phyloP scores from a whole-genome alignment of 2,113 vertebrate species.

The Acanthisitta chloris region DNA sequence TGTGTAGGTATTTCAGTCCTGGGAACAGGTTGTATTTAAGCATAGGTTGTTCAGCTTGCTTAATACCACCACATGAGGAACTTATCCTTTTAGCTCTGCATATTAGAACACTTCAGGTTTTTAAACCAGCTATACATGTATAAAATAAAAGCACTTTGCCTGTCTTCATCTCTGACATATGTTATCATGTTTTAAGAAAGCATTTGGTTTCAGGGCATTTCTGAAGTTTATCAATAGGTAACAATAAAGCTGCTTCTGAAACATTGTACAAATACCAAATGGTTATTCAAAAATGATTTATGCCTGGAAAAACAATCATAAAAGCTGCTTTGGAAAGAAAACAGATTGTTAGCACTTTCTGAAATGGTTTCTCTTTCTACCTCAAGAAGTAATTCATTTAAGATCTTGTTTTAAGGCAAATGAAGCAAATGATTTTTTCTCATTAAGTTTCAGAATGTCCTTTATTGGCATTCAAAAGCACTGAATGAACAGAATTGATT shows the following conservation, averaged over 20 bases:
- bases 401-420: constrained; percentile 56
- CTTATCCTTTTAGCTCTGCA: background rate
- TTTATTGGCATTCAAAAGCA: constrained; percentile 47
- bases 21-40: background rate
- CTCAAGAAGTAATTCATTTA: constrained; percentile 64
- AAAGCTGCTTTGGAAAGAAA: constrained; percentile 45
- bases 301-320: constrained; percentile 30
- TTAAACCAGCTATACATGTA: background rate
- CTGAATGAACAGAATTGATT: constrained; percentile 42
- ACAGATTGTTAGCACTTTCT: constrained; percentile 43
- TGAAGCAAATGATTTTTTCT: constrained; percentile 65
- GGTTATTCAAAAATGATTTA: constrained; percentile 65
- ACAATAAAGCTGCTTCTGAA: constrained; percentile 46
- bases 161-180: constrained; percentile 18
- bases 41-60: background rate
- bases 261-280: constrained; percentile 18
- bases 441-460: constrained; percentile 39
- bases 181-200: constrained; percentile 19
- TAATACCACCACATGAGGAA: background rate
- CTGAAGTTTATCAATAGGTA: constrained; percentile 42
- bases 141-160: background rate
- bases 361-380: constrained; percentile 43
- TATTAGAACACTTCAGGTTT: background rate
- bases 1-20: background rate
- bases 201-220: constrained; percentile 52